Evolutionary conservation across 1,140 invertebrate species (phyloP), one percentile per base, ranked within the genome.

Genomic region (Cotesia chilonis): DNA sequence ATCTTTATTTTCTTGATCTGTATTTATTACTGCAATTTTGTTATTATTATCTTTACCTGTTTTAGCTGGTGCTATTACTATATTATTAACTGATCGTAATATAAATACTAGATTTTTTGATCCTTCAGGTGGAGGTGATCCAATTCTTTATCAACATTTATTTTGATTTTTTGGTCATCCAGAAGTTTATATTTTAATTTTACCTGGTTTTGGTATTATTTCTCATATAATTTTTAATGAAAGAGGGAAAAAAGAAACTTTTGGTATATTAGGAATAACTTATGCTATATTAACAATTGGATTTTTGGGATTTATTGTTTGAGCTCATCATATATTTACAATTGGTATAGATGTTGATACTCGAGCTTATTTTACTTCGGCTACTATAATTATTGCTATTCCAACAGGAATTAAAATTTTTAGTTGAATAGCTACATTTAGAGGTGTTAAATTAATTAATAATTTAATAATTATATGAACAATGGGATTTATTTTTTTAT

Each of bases 121-220:
- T 72, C 90, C 90, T 37, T 79, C 85, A 10, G 90, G 90, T 71
- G 91, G 91, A 38, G 92, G 91, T 66, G 90, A 93, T 76, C 91
- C 91, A 61, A 88, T 93, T 86, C 74, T 93, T 78, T 94, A 90
- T 77, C 92, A 94, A 89, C 92, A 94, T 83, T 87, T 93, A 88
- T 93, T 94, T 88, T 93, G 91, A 89, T 93, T 94, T 85, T 93
- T 92, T 90, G 91, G 92, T 0, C 92, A 94, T 74, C 91, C 92
- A 47, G 92, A 93, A 90, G 91, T 93, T 76, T 93, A 94, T 86
- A 92, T 94, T 91, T 84, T 91, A 87, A 91, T 91, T 88, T 78
- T 90, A 76, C 89, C 88, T 5, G 88, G 88, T 85, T 92, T 91
- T 87, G 90, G 89, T 17, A 88, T 91, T 85, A 89, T 91, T 81